These are phyloP conservation scores for Andrena trimmerana DNA, from an alignment of 2,888 invertebrate genomes.

Conservation along the genomic window DNA sequence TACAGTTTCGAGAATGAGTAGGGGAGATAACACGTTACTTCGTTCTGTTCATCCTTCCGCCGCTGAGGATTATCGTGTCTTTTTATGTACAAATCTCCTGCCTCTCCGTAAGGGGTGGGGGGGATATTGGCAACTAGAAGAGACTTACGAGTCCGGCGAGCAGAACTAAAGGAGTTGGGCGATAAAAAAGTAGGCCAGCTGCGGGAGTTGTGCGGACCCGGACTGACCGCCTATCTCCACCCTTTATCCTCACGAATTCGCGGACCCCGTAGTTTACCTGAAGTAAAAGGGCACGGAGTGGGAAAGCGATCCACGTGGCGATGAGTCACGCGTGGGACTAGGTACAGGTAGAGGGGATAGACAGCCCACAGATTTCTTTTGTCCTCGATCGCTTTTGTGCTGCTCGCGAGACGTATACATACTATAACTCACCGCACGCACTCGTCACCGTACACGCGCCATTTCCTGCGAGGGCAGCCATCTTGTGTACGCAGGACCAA, in stretches of 20 bases:
- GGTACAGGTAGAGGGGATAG: not conserved
- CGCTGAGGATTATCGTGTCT: slow-evolving; percentile 3
- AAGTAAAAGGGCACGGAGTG: not conserved
- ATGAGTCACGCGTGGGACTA: not conserved
- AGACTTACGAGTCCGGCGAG: slow-evolving; percentile 52
- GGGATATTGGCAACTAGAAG: slow-evolving; percentile 69
- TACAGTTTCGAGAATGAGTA: slow-evolving; percentile 78
- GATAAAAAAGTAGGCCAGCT: no score
- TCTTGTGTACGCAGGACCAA: slow-evolving; percentile 49
- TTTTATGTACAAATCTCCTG: slow-evolving; percentile 68
- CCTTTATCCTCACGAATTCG: no score
- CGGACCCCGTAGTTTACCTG: no score
- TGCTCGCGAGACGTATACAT: not conserved
- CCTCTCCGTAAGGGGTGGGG: slow-evolving; percentile 3
- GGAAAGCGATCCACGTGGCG: not conserved
- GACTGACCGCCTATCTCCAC: no score
- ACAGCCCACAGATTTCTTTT: not conserved
- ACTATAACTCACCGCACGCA: slow-evolving; percentile 38
- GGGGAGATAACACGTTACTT: slow-evolving; percentile 59
- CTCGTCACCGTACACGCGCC: slow-evolving; percentile 39
- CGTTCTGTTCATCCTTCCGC: slow-evolving; percentile 1
- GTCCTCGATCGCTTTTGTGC: not conserved
- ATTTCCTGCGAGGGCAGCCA: slow-evolving; percentile 47
- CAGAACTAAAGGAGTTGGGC: no score
- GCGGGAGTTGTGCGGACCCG: no score